Percentiles rank a stretch among this genome's conserved stretches.
These are phyloP conservation scores for Lophura nycthemera DNA, from an alignment of 2,113 vertebrate genomes.

Conservation along the genomic window DNA sequence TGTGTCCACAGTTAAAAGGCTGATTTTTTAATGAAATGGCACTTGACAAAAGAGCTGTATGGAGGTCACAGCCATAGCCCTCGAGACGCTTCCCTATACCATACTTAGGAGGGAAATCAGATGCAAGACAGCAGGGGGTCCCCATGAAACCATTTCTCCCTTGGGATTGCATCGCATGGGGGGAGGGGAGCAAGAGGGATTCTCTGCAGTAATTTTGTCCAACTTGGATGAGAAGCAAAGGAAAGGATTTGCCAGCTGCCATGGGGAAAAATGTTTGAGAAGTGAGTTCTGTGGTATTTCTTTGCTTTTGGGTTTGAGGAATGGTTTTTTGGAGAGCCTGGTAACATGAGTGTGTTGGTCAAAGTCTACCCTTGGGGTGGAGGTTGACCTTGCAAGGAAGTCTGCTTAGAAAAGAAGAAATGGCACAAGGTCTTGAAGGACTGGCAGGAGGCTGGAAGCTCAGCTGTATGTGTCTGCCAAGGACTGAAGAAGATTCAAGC, in stretches of 20 bases:
- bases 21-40: constrained; percentile 76
- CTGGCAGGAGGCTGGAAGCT: background rate
- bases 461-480: background rate
- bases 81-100: constrained; percentile 46
- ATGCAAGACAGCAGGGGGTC: constrained; percentile 69
- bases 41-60: constrained; percentile 47
- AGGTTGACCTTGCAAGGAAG: constrained; percentile 17
- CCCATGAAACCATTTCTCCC: constrained; percentile 66
- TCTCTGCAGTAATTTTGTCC: constrained; percentile 68
- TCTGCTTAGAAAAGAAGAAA: background rate
- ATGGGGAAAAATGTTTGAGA: constrained; percentile 34
- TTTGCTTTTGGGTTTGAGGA: constrained; percentile 37
- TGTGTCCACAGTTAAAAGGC: constrained; percentile 85
- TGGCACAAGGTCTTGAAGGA: background rate
- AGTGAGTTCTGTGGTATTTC: constrained; percentile 33
- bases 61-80: constrained; percentile 52
- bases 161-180: constrained; percentile 17
- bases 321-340: background rate
- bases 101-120: constrained; percentile 60
- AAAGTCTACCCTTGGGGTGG: background rate
- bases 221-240: constrained; percentile 59
- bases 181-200: constrained; percentile 60
- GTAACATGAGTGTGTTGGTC: background rate
- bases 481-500: background rate
- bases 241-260: constrained; percentile 66